Percentiles rank a stretch among this genome's conserved stretches.
Evolutionary conservation across 2,888 invertebrate genomes (phyloP).

Genomic region (Apotomis betuletana): DNA sequence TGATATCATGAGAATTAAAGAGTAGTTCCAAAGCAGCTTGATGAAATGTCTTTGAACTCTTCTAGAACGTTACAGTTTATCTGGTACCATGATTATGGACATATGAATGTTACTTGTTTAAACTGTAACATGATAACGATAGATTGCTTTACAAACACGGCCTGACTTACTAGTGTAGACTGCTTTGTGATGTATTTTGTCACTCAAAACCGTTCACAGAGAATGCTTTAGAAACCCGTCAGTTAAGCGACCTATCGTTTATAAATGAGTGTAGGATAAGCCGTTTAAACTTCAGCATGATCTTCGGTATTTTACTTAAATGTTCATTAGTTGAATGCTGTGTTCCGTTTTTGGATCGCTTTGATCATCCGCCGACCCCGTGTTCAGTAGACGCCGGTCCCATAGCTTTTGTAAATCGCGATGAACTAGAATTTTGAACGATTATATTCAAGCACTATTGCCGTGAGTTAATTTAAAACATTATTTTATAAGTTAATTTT

Average conservation of each 20-base stretch:
- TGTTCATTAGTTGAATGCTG: not conserved
- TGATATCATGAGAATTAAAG: not conserved
- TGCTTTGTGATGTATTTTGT: constrained; percentile 27
- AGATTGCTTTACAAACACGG: not conserved
- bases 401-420: constrained; percentile 34
- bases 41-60: not conserved
- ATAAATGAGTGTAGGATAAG: not conserved
- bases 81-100: not conserved
- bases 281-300: not conserved
- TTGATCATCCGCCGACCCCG: not conserved
- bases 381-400: constrained; percentile 22
- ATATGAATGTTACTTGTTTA: not conserved
- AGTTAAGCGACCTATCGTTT: constrained; percentile 2
- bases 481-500: constrained; percentile 47
- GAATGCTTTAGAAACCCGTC: not conserved
- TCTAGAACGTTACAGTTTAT: not conserved
- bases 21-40: not conserved
- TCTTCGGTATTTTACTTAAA: constrained; percentile 5
- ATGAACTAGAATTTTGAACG: not conserved
- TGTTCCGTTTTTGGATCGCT: constrained; percentile 6
- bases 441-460: not conserved
- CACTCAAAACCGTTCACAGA: constrained; percentile 19
- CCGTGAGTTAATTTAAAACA: constrained; percentile 25
- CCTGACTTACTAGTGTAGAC: not conserved
- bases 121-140: not conserved